Conservation (phyloP, 2,113 vertebrate species). For the Mustelus asterias region DNA sequence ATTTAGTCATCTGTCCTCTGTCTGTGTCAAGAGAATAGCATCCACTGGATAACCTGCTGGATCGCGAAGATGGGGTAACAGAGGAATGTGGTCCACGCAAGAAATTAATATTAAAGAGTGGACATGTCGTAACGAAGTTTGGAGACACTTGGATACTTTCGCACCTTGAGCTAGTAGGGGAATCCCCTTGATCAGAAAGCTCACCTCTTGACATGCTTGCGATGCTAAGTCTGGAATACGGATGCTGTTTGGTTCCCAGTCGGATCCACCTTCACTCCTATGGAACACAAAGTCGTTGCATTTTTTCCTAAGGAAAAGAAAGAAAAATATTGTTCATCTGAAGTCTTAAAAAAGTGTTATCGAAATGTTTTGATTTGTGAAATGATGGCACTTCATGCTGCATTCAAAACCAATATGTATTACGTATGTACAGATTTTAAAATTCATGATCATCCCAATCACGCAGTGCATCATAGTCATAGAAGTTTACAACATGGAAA, state of each 20-base stretch:
- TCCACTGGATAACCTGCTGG: slow-evolving; percentile 74
- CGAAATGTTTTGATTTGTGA: background rate
- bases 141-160: slow-evolving; percentile 11
- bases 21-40: slow-evolving; percentile 85
- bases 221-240: background rate
- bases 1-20: slow-evolving; percentile 66
- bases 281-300: slow-evolving; percentile 9
- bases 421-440: too few relatives aligned
- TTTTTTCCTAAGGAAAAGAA: background rate
- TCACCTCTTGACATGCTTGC: slow-evolving; percentile 29
- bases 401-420: background rate
- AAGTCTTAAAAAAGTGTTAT: background rate
- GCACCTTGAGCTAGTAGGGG: background rate
- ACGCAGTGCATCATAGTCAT: too few relatives aligned
- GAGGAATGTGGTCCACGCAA: slow-evolving; percentile 21
- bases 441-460: background rate
- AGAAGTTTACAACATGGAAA: too few relatives aligned
- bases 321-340: background rate
- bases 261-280: background rate
- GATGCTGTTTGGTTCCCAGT: slow-evolving; percentile 13
- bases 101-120: background rate
- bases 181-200: slow-evolving; percentile 24
- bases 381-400: background rate
- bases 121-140: slow-evolving; percentile 17
- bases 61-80: slow-evolving; percentile 19